phyloP scores from a whole-genome alignment of 2,888 invertebrate species.

The Pinctada fucata region DNA sequence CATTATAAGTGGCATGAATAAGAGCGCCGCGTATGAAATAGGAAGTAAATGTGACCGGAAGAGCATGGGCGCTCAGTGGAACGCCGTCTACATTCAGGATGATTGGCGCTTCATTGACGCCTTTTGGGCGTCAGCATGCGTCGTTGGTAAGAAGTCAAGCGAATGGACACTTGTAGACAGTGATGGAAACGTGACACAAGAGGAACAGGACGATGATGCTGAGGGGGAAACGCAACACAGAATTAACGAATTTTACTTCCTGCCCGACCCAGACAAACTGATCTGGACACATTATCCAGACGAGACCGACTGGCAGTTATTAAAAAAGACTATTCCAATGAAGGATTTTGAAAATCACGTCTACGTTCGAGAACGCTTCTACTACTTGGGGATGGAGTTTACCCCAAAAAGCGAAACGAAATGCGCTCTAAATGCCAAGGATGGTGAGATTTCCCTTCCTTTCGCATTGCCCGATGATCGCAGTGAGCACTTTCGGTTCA shows the following conservation, averaged over 20 bases:
- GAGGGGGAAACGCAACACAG: constrained; percentile 71
- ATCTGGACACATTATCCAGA: constrained; percentile 74
- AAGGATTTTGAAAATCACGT: constrained; percentile 68
- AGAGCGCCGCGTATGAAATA: constrained; percentile 74
- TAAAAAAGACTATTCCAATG: constrained; percentile 59
- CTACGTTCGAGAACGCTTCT: constrained; percentile 72
- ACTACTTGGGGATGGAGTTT: constrained; percentile 64
- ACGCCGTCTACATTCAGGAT: constrained; percentile 70
- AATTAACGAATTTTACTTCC: constrained; percentile 75
- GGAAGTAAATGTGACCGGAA: constrained; percentile 66
- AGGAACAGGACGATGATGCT: constrained; percentile 56
- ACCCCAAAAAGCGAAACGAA: constrained; percentile 56
- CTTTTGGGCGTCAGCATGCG: constrained; percentile 74
- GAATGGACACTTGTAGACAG: constrained; percentile 72
- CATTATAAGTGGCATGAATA: constrained; percentile 74
- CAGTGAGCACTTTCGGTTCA: constrained; percentile 65
- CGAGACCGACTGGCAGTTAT: constrained; percentile 71
- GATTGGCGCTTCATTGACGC: constrained; percentile 73
- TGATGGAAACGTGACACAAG: constrained; percentile 62
- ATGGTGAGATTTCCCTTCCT: constrained; percentile 67
- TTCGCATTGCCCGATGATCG: constrained; percentile 62
- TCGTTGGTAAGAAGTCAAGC: constrained; percentile 66
- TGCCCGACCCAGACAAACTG: constrained; percentile 72
- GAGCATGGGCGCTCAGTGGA: constrained; percentile 75
- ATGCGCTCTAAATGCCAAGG: constrained; percentile 60